These are phyloP conservation scores for Laothoe populi DNA, from an alignment of 2,888 invertebrate genomes.

Conservation along the genomic window DNA sequence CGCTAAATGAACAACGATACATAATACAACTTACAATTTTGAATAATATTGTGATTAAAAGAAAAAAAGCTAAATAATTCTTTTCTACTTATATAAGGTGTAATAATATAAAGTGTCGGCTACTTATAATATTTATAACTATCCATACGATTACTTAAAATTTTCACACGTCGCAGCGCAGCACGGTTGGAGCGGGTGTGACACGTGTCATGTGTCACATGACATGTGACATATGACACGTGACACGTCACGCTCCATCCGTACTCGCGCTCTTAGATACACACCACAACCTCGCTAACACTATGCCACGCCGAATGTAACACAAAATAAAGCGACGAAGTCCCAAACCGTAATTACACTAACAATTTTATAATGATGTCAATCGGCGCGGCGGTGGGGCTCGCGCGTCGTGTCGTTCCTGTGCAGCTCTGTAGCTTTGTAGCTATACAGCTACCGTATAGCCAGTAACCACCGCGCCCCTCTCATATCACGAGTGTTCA, in stretches of 20 bases:
- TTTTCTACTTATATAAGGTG: constrained; percentile 84
- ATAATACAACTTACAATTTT: constrained; percentile 84
- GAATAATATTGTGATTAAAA: constrained; percentile 84
- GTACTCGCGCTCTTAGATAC: constrained; percentile 49
- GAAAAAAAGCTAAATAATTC: constrained; percentile 84
- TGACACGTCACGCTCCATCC: not conserved
- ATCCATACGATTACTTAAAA: constrained; percentile 79
- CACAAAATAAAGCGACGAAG: constrained; percentile 73
- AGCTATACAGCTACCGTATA: too few relatives aligned
- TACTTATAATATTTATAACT: constrained; percentile 83
- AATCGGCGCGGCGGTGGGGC: constrained; percentile 38
- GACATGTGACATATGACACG: too few relatives aligned
- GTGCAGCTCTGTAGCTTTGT: too few relatives aligned
- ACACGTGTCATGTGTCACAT: too few relatives aligned
- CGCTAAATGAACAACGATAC: constrained; percentile 77
- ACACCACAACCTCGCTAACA: constrained; percentile 72
- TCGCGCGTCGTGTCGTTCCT: constrained; percentile 34
- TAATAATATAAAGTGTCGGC: constrained; percentile 85
- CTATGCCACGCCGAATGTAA: constrained; percentile 74
- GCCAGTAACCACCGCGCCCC: not conserved
- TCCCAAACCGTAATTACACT: constrained; percentile 75
- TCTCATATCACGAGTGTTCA: constrained; percentile 39
- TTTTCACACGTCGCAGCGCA: constrained; percentile 80
- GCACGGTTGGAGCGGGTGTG: constrained; percentile 36
- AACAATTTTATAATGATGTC: constrained; percentile 65